Conservation (phyloP, 2,113 vertebrate genomes). For the Callopanchax toddi region DNA sequence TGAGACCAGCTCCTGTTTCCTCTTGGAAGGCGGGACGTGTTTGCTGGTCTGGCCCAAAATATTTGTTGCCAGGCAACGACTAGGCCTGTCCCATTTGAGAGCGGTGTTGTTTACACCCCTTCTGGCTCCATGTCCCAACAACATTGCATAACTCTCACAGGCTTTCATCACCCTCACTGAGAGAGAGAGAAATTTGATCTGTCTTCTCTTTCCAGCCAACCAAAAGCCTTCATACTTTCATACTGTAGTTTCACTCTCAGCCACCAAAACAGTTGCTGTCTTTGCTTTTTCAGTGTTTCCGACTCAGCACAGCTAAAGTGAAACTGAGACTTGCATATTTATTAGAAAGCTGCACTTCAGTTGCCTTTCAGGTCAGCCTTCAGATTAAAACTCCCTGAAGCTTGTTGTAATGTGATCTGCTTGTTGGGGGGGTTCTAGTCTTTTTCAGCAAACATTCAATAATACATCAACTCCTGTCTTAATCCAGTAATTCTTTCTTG, state of each 20-base stretch:
- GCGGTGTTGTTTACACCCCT: conserved; percentile 75
- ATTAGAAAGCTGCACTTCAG: conserved; percentile 2
- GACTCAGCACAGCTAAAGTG: conserved; percentile 24
- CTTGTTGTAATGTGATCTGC: conserved; percentile 23
- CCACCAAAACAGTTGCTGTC: conserved; percentile 12
- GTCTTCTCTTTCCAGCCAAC: conserved; percentile 41
- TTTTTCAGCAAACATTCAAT: conserved; percentile 20
- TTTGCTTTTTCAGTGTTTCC: conserved; percentile 13
- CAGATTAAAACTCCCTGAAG: conserved; percentile 18
- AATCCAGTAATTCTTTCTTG: conserved; percentile 45
- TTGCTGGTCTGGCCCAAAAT: conserved; percentile 82
- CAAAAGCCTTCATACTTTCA: conserved; percentile 39
- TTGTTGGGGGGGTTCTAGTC: conserved; percentile 23
- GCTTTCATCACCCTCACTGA: conserved; percentile 57
- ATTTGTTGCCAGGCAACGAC: conserved; percentile 82
- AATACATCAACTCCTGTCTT: conserved; percentile 21
- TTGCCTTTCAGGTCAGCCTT: conserved; percentile 13
- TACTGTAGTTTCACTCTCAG: conserved; percentile 35
- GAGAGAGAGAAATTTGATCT: conserved; percentile 61
- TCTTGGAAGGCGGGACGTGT: conserved; percentile 74
- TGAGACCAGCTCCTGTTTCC: conserved; percentile 76
- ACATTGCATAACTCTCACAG: conserved; percentile 73
- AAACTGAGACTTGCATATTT: conserved; percentile 25
- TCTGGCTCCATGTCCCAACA: conserved; percentile 69
- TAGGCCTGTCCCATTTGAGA: conserved; percentile 72